These are phyloP conservation scores for Sebastiscus albofasciatus DNA, from an alignment of 2,797 vertebrate genomes.

Conservation along the genomic window DNA sequence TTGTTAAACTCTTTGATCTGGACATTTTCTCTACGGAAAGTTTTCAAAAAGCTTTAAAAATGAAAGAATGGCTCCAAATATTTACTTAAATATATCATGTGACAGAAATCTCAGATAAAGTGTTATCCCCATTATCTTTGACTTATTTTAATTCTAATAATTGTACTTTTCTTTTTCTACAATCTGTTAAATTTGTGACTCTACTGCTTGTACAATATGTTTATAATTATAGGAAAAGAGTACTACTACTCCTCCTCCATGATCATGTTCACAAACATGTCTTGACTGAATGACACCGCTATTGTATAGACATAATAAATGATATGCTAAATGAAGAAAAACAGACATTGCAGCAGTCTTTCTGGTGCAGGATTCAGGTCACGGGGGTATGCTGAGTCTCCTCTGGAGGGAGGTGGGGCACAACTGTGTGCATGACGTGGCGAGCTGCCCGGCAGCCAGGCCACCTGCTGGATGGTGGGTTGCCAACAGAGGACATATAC, in stretches of 20 bases:
- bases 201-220: background rate
- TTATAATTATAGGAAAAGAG: background rate
- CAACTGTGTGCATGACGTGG: slow-evolving; percentile 41
- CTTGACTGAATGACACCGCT: background rate
- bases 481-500: slow-evolving; percentile 24
- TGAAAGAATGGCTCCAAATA: background rate
- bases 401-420: slow-evolving; percentile 11
- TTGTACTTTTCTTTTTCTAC: background rate
- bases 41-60: background rate
- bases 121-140: background rate
- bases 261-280: background rate
- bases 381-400: slow-evolving; percentile 10
- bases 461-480: slow-evolving; percentile 57
- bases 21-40: background rate
- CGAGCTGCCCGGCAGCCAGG: slow-evolving; percentile 34
- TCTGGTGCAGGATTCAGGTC: slow-evolving; percentile 30
- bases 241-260: background rate
- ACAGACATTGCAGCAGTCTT: slow-evolving; percentile 3
- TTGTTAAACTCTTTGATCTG: background rate
- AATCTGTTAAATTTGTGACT: background rate
- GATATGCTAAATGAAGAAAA: background rate
- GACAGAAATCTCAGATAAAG: background rate
- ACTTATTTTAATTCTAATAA: background rate
- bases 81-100: background rate
- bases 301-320: background rate